Evolutionary conservation across 2,797 vertebrate species (phyloP).

Genomic region (Oophaga sylvatica): DNA sequence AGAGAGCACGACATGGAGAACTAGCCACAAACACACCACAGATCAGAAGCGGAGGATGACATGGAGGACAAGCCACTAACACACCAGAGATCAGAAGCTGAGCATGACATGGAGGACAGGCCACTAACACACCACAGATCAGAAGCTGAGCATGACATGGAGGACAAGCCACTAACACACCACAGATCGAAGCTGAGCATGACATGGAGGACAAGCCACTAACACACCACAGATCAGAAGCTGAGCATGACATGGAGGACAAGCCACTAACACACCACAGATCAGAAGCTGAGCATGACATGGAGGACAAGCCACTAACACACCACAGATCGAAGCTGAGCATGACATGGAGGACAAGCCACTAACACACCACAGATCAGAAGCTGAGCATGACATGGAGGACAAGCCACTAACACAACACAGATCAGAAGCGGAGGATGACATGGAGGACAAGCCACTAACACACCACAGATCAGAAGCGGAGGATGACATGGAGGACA

Average conservation of each 20-base stretch:
- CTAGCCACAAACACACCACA: no score
- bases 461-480: constrained; percentile 62
- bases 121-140: constrained; percentile 38
- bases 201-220: neutral
- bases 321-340: no score
- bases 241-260: constrained; percentile 56
- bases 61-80: neutral
- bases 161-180: neutral
- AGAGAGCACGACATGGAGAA: neutral
- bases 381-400: neutral
- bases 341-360: no score
- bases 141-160: constrained; percentile 63
- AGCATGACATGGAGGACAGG: constrained; percentile 20
- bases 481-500: constrained; percentile 47
- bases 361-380: no score
- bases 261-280: neutral
- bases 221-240: constrained; percentile 60
- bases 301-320: neutral
- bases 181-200: constrained; percentile 65
- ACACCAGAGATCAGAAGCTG: constrained; percentile 64
- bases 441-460: neutral
- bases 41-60: no score
- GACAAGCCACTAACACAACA: neutral
- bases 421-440: constrained; percentile 65
- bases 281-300: constrained; percentile 64